Conservation (phyloP, 2,113 vertebrate genomes). For the Pitta sordida region DNA sequence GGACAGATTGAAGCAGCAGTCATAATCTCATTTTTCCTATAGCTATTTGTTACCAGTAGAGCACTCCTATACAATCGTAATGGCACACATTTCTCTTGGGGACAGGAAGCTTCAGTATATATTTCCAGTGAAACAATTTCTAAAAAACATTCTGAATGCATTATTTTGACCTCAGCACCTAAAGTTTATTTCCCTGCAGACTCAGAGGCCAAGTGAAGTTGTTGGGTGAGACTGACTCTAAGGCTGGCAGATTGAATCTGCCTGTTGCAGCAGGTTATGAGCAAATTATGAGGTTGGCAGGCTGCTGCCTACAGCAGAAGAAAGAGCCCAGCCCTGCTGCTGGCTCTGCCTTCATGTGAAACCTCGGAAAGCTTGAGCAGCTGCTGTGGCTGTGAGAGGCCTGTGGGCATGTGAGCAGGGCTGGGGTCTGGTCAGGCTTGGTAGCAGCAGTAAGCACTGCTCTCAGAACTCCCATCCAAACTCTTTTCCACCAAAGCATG, state of each 20-base stretch:
- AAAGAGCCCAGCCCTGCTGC: not conserved
- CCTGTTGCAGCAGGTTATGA: not conserved
- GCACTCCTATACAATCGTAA: not conserved
- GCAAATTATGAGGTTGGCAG: not conserved
- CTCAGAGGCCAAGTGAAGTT: rapidly evolving
- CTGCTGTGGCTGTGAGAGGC: not conserved
- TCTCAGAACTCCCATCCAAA: not conserved
- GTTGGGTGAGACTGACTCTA: rapidly evolving
- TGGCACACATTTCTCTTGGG: not conserved
- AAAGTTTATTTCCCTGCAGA: not conserved
- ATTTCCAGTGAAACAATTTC: not conserved
- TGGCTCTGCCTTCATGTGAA: not conserved
- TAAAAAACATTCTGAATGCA: not conserved
- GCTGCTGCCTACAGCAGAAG: not conserved
- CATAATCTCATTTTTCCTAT: not conserved
- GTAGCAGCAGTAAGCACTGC: not conserved
- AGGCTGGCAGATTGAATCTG: not conserved
- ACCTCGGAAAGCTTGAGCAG: not conserved
- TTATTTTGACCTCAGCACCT: not conserved
- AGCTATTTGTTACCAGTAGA: not conserved
- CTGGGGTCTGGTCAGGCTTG: not conserved
- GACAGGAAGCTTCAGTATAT: not conserved
- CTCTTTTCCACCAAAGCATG: not conserved
- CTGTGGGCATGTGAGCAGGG: rapidly evolving
- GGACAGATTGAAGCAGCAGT: not conserved